phyloP scores from a whole-genome alignment of 1,140 invertebrate species.

The Aleiodes sp. region DNA sequence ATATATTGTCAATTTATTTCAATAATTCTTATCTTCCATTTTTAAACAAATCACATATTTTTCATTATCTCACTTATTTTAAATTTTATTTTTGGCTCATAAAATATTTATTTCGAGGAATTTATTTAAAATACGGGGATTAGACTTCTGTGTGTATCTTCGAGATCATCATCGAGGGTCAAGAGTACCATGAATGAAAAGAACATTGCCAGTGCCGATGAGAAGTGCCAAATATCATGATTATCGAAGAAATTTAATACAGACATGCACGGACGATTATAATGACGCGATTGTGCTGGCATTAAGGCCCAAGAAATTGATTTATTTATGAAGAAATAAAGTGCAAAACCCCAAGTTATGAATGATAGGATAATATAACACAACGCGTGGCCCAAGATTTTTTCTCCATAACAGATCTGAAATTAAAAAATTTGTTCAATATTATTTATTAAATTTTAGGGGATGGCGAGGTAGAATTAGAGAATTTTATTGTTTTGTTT shows the following conservation, averaged over 20 bases:
- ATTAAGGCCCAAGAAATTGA: constrained; percentile 84
- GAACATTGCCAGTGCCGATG: constrained; percentile 87
- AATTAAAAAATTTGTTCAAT: constrained; percentile 56
- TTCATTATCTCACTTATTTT: not conserved
- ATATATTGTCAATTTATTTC: constrained; percentile 21
- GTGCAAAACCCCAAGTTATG: constrained; percentile 74
- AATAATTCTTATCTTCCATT: not conserved
- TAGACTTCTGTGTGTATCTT: constrained; percentile 71
- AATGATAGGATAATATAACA: constrained; percentile 74
- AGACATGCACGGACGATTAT: constrained; percentile 78
- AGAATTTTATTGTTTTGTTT: no score
- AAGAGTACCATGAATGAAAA: constrained; percentile 87
- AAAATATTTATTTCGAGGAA: not conserved
- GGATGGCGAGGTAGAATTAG: no score
- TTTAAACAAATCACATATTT: not conserved
- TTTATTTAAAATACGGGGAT: constrained; percentile 82
- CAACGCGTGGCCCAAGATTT: constrained; percentile 70
- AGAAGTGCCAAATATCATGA: constrained; percentile 91
- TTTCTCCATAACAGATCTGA: constrained; percentile 76
- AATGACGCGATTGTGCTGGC: constrained; percentile 80
- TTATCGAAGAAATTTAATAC: constrained; percentile 84
- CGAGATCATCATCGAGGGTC: constrained; percentile 82
- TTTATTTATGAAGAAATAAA: constrained; percentile 81
- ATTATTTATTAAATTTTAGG: no score
- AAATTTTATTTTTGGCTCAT: constrained; percentile 7